Evolutionary conservation across 1,140 invertebrate species (phyloP).

Genomic region (Phortica variegata): DNA sequence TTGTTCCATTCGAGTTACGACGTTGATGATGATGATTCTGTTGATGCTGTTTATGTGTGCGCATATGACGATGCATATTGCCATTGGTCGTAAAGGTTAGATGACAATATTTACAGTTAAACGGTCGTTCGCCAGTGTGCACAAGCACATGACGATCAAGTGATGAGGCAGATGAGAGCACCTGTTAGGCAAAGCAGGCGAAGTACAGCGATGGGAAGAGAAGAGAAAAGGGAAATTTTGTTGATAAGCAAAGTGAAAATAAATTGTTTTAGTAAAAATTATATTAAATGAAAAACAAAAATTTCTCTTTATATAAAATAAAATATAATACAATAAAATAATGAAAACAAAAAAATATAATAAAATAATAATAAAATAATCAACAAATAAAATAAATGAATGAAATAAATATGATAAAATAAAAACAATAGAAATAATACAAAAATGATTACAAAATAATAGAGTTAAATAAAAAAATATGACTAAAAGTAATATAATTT

Average conservation of each 20-base stretch:
- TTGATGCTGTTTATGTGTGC: constrained; percentile 66
- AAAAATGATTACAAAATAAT: no score
- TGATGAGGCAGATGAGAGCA: constrained; percentile 75
- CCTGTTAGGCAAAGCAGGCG: constrained; percentile 37
- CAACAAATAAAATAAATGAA: no score
- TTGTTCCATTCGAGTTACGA: constrained; percentile 27
- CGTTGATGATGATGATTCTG: constrained; percentile 34
- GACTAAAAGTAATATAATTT: no score
- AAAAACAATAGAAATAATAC: no score
- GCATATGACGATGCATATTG: constrained; percentile 83
- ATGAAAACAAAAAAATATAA: no score
- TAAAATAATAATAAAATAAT: no score
- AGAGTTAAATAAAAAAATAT: no score
- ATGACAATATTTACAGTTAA: constrained; percentile 75
- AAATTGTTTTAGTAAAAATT: no score
- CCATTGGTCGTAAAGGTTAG: constrained; percentile 86
- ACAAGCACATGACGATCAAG: constrained; percentile 74
- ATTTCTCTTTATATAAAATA: no score
- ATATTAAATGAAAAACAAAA: no score
- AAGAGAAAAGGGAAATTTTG: constrained; percentile 4
- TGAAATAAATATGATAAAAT: no score
- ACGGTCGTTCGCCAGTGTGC: constrained; percentile 74
- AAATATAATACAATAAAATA: no score
- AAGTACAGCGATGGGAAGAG: background rate
- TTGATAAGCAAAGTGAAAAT: background rate